Percentiles rank a stretch among this genome's conserved stretches.
Conservation (phyloP, 2,113 vertebrate genomes). For the Arizona elegans region DNA sequence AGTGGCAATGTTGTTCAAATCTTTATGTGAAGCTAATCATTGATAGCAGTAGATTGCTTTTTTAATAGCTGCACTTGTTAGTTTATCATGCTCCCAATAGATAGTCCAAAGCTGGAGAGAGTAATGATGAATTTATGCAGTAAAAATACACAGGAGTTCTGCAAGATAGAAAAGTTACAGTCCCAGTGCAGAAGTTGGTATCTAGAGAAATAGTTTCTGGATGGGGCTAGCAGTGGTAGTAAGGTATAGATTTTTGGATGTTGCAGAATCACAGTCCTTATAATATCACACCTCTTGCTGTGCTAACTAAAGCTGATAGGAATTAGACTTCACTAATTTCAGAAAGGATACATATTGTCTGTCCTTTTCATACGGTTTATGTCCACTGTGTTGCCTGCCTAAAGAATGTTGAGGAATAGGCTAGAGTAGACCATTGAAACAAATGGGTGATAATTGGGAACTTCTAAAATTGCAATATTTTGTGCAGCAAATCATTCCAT, state of each 20-base stretch:
- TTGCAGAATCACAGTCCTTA: neutral
- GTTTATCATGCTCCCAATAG: neutral
- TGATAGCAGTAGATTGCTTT: neutral
- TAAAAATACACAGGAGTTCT: neutral
- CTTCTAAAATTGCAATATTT: neutral
- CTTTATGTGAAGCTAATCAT: neutral
- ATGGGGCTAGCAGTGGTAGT: neutral
- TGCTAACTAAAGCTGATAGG: neutral
- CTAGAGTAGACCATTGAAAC: neutral
- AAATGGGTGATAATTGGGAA: neutral
- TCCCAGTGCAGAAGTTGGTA: neutral
- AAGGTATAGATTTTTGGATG: neutral
- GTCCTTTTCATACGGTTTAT: neutral
- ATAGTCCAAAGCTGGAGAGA: neutral
- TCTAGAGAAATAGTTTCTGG: neutral
- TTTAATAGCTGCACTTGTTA: neutral
- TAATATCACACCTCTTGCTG: neutral
- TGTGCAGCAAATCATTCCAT: neutral
- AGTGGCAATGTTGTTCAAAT: neutral
- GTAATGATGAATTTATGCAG: neutral
- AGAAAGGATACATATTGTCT: neutral
- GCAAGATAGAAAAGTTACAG: neutral
- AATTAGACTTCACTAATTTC: neutral
- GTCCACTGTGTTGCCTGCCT: neutral
- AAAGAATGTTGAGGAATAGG: neutral